Conservation (phyloP, 2,797 vertebrate genomes). For the Muscicapa striata region DNA sequence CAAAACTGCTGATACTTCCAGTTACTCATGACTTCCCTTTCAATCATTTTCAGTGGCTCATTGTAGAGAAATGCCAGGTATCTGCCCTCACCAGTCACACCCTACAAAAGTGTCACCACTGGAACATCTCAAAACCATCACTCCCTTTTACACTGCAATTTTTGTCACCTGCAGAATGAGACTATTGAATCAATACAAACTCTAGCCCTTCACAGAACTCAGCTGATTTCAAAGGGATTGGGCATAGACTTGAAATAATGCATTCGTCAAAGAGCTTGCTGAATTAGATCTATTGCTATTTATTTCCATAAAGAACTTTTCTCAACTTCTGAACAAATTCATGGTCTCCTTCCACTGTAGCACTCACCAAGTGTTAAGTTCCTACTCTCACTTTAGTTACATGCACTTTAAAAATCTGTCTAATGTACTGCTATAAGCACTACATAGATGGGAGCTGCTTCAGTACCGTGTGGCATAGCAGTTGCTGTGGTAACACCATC, state of each 20-base stretch:
- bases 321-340: neutral
- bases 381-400: neutral
- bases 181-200: neutral
- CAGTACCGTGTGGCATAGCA: neutral
- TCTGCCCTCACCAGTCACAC: neutral
- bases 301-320: neutral
- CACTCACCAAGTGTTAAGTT: neutral
- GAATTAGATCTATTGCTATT: neutral
- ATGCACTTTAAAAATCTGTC: slow-evolving; percentile 29
- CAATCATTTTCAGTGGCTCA: neutral
- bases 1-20: neutral
- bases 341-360: neutral
- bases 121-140: neutral
- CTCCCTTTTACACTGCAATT: neutral
- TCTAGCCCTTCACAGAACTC: neutral
- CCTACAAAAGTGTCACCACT: rapidly evolving
- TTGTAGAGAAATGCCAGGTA: neutral
- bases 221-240: neutral
- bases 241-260: neutral
- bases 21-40: neutral
- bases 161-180: neutral
- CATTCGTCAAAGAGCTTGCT: neutral
- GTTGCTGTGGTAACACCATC: slow-evolving; percentile 29
- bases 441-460: neutral
- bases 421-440: neutral